Percentiles rank a stretch among this genome's conserved stretches.
Conservation (phyloP, 2,113 vertebrate genomes). For the Grantiella picta region DNA sequence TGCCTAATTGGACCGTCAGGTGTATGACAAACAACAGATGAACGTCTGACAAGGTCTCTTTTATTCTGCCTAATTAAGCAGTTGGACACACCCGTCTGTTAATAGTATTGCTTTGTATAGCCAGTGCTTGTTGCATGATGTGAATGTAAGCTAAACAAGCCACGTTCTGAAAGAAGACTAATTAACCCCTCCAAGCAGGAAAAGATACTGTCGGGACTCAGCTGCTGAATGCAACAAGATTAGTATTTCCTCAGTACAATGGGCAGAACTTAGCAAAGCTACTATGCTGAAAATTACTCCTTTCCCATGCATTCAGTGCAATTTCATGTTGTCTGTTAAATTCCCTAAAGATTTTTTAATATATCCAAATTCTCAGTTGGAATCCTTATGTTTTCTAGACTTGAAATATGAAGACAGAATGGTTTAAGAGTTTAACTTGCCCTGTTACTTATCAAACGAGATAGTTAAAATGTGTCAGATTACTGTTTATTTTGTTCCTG, state of each 20-base stretch:
- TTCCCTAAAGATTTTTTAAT: slow-evolving; percentile 59
- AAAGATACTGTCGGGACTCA: slow-evolving; percentile 63
- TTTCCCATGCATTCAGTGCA: slow-evolving; percentile 39
- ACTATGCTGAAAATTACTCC: slow-evolving; percentile 46
- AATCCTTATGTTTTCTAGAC: slow-evolving; percentile 37
- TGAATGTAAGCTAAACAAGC: slow-evolving; percentile 68
- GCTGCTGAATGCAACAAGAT: slow-evolving; percentile 71
- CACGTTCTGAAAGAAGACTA: slow-evolving; percentile 71
- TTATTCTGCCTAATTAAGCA: slow-evolving; percentile 78
- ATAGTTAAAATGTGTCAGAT: slow-evolving; percentile 27
- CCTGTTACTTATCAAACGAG: slow-evolving; percentile 53
- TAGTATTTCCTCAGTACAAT: slow-evolving; percentile 65
- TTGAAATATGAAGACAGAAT: slow-evolving; percentile 48
- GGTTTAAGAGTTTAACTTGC: slow-evolving; percentile 47
- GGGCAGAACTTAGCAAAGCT: slow-evolving; percentile 50
- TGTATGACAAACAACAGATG: slow-evolving; percentile 74
- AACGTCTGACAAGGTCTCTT: slow-evolving; percentile 73
- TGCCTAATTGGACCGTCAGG: slow-evolving; percentile 72
- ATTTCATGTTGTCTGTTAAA: slow-evolving; percentile 20
- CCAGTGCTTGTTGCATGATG: slow-evolving; percentile 52
- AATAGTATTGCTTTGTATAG: slow-evolving; percentile 67
- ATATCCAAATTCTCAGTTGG: slow-evolving; percentile 47
- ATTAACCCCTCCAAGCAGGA: slow-evolving; percentile 69
- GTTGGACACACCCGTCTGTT: slow-evolving; percentile 70
- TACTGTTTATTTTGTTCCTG: slow-evolving; percentile 31